phyloP scores from a whole-genome alignment of 2,797 vertebrate genomes.

The Sebastes jordani region DNA sequence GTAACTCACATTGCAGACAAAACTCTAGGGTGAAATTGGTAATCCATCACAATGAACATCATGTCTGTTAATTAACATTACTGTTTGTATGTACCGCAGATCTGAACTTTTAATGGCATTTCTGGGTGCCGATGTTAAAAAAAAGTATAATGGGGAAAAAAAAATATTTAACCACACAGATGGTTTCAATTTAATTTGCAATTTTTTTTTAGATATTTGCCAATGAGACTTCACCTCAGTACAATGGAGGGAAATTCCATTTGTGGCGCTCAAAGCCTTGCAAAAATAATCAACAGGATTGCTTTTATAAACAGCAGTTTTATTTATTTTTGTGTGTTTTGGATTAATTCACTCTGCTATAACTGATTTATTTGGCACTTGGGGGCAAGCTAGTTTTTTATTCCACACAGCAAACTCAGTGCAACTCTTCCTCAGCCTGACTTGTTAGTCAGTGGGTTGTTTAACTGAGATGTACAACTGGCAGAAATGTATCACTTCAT shows the following conservation, averaged over 20 bases:
- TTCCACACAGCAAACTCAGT: not conserved
- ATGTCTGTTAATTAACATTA: not conserved
- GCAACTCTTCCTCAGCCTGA: not conserved
- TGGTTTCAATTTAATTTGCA: not conserved
- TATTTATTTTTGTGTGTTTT: not conserved
- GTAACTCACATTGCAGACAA: not conserved
- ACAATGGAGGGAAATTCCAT: not conserved
- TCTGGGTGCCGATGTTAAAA: not conserved
- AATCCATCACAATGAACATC: not conserved
- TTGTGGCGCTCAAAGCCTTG: not conserved
- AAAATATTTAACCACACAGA: not conserved
- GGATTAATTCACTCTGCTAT: not conserved
- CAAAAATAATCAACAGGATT: not conserved
- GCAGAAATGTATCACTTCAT: constrained; percentile 3
- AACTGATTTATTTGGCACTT: not conserved
- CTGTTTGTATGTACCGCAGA: not conserved
- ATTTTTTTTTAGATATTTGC: not conserved
- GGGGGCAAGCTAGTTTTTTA: not conserved
- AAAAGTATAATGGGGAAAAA: not conserved
- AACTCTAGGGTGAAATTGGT: not conserved
- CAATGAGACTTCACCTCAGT: not conserved
- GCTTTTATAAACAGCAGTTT: not conserved
- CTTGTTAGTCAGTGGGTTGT: not conserved
- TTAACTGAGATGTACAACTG: not conserved
- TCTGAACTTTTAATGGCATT: not conserved